Conservation (phyloP, 2,888 invertebrate genomes). For the Atrina japonica region DNA sequence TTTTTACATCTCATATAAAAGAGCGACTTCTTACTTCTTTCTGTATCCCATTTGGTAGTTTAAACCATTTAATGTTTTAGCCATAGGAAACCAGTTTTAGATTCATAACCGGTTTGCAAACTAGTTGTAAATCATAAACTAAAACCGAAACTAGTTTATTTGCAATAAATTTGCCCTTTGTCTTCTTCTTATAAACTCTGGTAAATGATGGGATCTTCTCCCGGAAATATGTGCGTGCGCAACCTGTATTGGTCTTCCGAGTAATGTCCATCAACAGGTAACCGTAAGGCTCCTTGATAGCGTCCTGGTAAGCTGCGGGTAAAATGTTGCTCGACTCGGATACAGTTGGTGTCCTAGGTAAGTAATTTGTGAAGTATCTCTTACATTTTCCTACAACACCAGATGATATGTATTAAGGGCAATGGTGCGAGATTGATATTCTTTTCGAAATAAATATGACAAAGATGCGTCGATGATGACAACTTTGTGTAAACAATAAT, state of each 20-base stretch:
- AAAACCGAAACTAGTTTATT: too few relatives aligned
- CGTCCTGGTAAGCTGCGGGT: constrained; percentile 41
- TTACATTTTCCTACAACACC: constrained; percentile 33
- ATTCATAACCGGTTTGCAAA: too few relatives aligned
- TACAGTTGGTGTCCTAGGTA: constrained; percentile 48
- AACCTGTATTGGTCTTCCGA: constrained; percentile 45
- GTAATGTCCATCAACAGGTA: constrained; percentile 44
- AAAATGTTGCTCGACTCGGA: constrained; percentile 35
- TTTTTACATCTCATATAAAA: too few relatives aligned
- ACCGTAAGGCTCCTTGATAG: constrained; percentile 35
- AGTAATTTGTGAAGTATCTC: constrained; percentile 46
- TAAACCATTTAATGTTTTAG: too few relatives aligned
- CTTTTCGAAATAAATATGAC: constrained; percentile 45
- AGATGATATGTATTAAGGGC: constrained; percentile 46
- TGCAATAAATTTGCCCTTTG: too few relatives aligned
- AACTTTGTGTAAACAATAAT: constrained; percentile 42
- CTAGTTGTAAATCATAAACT: too few relatives aligned
- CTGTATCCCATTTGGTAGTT: too few relatives aligned
- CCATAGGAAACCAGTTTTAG: too few relatives aligned
- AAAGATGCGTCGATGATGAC: constrained; percentile 44
- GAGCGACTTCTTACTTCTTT: too few relatives aligned
- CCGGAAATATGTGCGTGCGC: constrained; percentile 44
- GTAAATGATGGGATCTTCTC: constrained; percentile 36
- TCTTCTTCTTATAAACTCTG: constrained; percentile 9
- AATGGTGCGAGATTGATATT: constrained; percentile 45